Base-by-base conservation (phyloP, 1,140 invertebrate genomes). In the Meloidogyne floridensis region DNA sequence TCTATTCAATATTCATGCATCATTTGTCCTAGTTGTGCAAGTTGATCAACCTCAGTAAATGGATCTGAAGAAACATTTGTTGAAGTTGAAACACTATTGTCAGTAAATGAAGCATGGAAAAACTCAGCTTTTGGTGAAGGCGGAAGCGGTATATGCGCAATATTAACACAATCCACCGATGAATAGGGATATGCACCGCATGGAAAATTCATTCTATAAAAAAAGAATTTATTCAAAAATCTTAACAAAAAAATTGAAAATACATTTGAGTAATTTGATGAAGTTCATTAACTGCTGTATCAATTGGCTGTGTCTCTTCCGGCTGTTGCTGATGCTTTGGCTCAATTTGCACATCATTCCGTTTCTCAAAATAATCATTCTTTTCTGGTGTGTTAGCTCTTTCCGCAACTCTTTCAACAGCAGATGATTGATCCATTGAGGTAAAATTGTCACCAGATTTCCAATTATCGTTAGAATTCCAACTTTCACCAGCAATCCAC, bases 181-280 rank as follows among this genome's bases (percentile, higher is more conserved):
- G 59, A 65, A 11, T 65, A 65, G 1, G 15, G 43, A 7, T 69
- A 69, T 9, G 72, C 13, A 20, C 53, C 54, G 56, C 77, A 54
- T n/a, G 77, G 77, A n/a, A 53, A 69, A 8, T 79, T 69, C 77
- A 79, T 79, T 79, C 77, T 79, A n/a, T 42, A n/a, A 15, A 43
- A n/a, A 65, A 20, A 56, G 15, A 20, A 8, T n/a, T 18, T 78
- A 32, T 69, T 69, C 32, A 70, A 13, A 47, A 18, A 47, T 71
- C 20, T 20, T 7, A 53, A 47, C 15, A 18, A 75, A 75, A 32
- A 13, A 53, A 13, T 20, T 18, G 13, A 15, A 13, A 79, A 69
- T 74, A 74, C 72, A 79, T 79, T 79, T 79, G 77, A 65, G 77
- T 72, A 69, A 79, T 79, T 69, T 79, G 77, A 47, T 79, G 54